A percentile compares a stretch with the other conserved stretches of the same genome.
These are phyloP conservation scores for Nyctibius bracteatus DNA, from an alignment of 2,113 vertebrate genomes.

Conservation along the genomic window DNA sequence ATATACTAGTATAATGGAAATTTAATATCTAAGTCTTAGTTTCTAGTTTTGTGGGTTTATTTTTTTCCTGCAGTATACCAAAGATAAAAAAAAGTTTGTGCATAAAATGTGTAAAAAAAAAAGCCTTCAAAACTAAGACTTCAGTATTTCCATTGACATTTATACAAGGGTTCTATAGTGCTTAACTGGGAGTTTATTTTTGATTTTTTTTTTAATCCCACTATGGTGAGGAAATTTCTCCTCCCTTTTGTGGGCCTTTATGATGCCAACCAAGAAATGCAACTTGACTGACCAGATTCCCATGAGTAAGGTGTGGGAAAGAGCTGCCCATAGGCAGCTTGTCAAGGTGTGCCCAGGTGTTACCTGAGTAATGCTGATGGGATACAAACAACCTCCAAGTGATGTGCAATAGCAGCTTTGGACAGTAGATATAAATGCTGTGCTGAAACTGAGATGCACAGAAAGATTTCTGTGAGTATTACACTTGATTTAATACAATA, in stretches of 20 bases:
- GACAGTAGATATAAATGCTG: neutral
- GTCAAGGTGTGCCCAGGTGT: neutral
- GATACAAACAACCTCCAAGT: neutral
- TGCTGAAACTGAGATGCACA: neutral
- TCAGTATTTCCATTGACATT: neutral
- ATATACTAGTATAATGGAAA: neutral
- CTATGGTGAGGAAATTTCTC: neutral
- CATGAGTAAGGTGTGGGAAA: neutral
- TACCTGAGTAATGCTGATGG: neutral
- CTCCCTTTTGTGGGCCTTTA: neutral
- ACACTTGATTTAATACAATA: neutral
- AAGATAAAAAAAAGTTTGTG: neutral
- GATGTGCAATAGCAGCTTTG: neutral
- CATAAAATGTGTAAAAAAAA: neutral
- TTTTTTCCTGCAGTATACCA: neutral
- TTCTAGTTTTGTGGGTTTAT: neutral
- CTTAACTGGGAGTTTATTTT: neutral
- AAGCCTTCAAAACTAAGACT: neutral
- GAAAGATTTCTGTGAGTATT: neutral
- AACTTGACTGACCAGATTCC: neutral
- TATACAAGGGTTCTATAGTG: neutral
- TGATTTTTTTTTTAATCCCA: neutral
- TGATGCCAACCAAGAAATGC: neutral
- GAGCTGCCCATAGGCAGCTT: neutral
- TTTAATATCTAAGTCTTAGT: neutral